A percentile compares a stretch with the other conserved stretches of the same genome.
Evolutionary conservation across 2,888 invertebrate species (phyloP).

Genomic region (Tridacna gigas): DNA sequence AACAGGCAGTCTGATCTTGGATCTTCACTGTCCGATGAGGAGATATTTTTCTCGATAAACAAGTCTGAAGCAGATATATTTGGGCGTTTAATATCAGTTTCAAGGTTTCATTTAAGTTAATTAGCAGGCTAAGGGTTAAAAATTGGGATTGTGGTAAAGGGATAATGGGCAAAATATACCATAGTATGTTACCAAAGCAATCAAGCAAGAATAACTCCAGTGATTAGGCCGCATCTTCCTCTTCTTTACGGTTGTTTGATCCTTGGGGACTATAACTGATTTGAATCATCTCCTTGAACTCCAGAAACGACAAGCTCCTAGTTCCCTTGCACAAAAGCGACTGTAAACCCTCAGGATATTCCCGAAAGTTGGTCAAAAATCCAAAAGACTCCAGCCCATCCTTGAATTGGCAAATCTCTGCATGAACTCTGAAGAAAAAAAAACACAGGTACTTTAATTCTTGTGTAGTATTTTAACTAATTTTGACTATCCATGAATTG

Average conservation of each 20-base stretch:
- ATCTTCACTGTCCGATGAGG: no score
- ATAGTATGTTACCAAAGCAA: background rate
- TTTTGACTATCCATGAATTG: no score
- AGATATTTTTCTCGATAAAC: no score
- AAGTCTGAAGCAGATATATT: no score
- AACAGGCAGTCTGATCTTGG: no score
- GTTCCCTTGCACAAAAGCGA: background rate
- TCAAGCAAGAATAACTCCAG: background rate
- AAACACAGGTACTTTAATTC: no score
- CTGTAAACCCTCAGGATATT: background rate
- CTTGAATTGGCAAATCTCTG: background rate
- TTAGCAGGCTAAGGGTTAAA: no score
- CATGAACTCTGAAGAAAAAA: background rate
- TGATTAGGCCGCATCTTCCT: background rate
- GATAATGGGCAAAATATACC: no score
- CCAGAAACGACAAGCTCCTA: background rate
- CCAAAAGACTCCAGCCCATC: background rate
- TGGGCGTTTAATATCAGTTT: no score
- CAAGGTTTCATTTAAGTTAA: no score
- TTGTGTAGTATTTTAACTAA: no score
- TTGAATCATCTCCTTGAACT: background rate
- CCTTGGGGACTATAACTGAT: background rate
- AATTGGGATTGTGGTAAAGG: no score
- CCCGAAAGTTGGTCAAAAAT: background rate
- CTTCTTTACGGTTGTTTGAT: background rate